Evolutionary conservation across 2,113 vertebrate species (phyloP), one percentile per base, ranked within the genome.

Genomic region (Platichthys stellatus): DNA sequence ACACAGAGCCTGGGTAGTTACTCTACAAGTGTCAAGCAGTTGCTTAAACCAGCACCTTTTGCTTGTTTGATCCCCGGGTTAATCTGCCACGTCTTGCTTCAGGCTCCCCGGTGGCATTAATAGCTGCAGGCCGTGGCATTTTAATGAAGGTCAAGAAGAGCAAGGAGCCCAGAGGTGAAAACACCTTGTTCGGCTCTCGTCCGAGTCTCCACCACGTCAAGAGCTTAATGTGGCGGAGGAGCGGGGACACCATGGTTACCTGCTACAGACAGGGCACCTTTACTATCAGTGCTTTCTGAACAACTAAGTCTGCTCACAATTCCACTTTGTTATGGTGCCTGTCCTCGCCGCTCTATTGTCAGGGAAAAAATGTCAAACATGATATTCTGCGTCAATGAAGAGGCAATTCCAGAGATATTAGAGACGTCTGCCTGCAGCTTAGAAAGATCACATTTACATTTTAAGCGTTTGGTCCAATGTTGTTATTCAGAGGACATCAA

Each of bases 121-220:
- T 87, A 87, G 80, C 84, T 78, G 31, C 53, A 60, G 75, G 87
- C 78, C 83, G n/a, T 73, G 81, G 81, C 80, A 86, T 93, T 90
- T 92, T 92, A 93, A 91, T 90, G 88, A 92, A 90, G 83, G 88
- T 87, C 83, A 91, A 63, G 57, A 72, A 35, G 78, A 78, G 64
- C 81, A 86, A 74, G 40, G 73, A 68, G 84, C 68, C n/a, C 35
- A 51, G 78, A 85, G 80, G 81, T 74, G 76, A 85, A 72, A 81
- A 85, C 72, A 85, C 73, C 78, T 89, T 72, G 84, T 86, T 79
- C 80, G 53, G 62, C 75, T 78, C 51, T 71, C 23, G 57, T 18
- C 64, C 15, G 56, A 74, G 69, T 67, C 78, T 84, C 78, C 72
- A 84, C 63, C 35, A 66, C 31, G 56, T 80, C 82, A 53, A 60